Conservation (phyloP, 1,140 invertebrate genomes). For the Aporrectodea caliginosa region DNA sequence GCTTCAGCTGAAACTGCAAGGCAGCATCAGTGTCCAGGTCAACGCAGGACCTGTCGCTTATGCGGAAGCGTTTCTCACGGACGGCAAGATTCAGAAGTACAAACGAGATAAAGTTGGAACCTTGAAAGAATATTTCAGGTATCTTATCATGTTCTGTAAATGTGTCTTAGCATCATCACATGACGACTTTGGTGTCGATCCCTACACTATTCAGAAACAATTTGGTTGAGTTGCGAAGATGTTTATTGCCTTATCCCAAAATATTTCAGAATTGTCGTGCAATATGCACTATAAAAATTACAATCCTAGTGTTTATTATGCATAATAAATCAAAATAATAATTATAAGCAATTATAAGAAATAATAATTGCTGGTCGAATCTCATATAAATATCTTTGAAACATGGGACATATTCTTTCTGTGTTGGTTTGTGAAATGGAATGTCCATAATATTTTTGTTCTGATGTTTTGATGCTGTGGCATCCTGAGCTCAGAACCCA, state of each 20-base stretch:
- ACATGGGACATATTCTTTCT: no score
- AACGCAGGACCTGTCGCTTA: conserved; percentile 93
- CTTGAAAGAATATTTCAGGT: conserved; percentile 29
- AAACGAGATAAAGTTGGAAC: conserved; percentile 9
- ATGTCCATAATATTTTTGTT: no score
- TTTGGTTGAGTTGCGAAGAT: no score
- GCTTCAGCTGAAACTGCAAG: conserved; percentile 78
- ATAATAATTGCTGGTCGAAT: no score
- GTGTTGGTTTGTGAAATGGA: no score
- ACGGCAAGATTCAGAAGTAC: conserved; percentile 39
- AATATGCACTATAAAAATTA: neutral
- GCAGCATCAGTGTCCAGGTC: conserved; percentile 85
- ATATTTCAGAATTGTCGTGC: no score
- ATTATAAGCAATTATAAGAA: no score
- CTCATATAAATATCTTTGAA: no score
- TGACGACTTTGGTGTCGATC: conserved; percentile 12
- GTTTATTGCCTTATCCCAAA: neutral
- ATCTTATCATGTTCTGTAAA: conserved; percentile 8
- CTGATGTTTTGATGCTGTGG: no score
- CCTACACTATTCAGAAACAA: no score
- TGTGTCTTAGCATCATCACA: neutral
- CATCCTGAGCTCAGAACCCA: no score
- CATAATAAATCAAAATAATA: neutral
- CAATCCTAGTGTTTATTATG: neutral
- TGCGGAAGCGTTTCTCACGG: conserved; percentile 79